Evolutionary conservation across 2,113 vertebrate species (phyloP), one percentile per base, ranked within the genome.

Genomic region (Gymnocephalus cernua): DNA sequence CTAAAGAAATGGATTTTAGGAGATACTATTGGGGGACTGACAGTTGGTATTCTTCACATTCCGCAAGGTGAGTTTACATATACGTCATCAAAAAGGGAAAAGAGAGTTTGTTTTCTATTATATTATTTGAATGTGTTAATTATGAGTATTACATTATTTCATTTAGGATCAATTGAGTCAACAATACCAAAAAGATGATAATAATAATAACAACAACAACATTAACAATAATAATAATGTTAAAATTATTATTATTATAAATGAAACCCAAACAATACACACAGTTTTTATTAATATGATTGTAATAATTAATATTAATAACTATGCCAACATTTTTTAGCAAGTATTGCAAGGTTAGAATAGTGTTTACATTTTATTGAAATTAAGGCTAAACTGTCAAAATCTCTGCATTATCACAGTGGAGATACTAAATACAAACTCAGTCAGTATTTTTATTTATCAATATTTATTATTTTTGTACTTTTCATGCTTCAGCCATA

Each of bases 31-130:
- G 96, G 96, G 0, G 97, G 97, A 54, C 87, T 98, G 79, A 98
- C 97, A 0, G 97, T 97, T 48, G 97, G 97, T 15, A 93, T 98
- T 53, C 95, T 98, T 32, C 97, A 98, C 84, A 97, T 98, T 73
- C 97, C 97, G 0, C 97, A 98, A 94, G 97, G 97, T 97, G 87
- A 91, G 94, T 16, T 35, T 15, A 65, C 61, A 11, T 4, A 6
- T 3, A 19, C 0, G 0, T 35, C 25, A 27, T 56, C 16, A 4
- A n/a, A 9, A 19, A 21, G 23, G 23, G 18, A 45, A 35, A 38
- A 5, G 27, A 23, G 35, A 11, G 29, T 12, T 23, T 21, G 25
- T 66, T 80, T 62, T 61, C 23, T 41, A 23, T 78, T 21, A 32
- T 47, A 0, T 68, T 29, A 23, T 50, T 51, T 41, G 11, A 67